Evolutionary conservation across 1,140 invertebrate genomes (phyloP).

Genomic region (Drosophila virilis): DNA sequence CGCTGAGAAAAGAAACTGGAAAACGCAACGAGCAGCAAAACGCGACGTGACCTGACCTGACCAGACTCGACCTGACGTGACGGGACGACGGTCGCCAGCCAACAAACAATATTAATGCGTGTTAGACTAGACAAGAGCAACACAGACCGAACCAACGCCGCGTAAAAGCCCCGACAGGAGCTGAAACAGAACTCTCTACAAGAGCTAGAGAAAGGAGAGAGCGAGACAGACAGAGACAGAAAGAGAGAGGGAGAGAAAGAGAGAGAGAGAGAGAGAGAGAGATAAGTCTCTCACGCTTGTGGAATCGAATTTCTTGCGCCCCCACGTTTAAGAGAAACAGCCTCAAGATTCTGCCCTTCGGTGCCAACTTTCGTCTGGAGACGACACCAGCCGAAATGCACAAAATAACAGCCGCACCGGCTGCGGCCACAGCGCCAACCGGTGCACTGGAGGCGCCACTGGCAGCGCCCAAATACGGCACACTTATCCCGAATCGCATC

Average conservation of each 20-base stretch:
- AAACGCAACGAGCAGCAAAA: slow-evolving; percentile 12
- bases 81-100: neutral
- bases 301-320: slow-evolving; percentile 37
- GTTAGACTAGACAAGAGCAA: slow-evolving; percentile 8
- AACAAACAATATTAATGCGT: slow-evolving; percentile 9
- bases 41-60: slow-evolving; percentile 3
- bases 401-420: slow-evolving; percentile 75
- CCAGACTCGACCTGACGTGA: slow-evolving; percentile 1
- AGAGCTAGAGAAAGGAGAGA: neutral
- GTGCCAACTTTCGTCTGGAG: slow-evolving; percentile 82
- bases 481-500: slow-evolving; percentile 95
- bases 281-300: too few species aligned
- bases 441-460: slow-evolving; percentile 84
- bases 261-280: slow-evolving; percentile 1
- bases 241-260: neutral
- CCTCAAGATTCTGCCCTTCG: slow-evolving; percentile 83
- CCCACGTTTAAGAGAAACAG: slow-evolving; percentile 51
- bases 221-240: neutral
- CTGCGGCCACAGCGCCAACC: slow-evolving; percentile 66
- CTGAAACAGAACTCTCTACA: slow-evolving; percentile 37
- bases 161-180: neutral
- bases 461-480: slow-evolving; percentile 90
- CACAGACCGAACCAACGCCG: neutral
- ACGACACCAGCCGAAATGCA: slow-evolving; percentile 81
- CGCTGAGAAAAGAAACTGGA: slow-evolving; percentile 13